Evolutionary conservation across 1,140 invertebrate species (phyloP), one percentile per base, ranked within the genome.

Genomic region (Philopotamus ludificatus): DNA sequence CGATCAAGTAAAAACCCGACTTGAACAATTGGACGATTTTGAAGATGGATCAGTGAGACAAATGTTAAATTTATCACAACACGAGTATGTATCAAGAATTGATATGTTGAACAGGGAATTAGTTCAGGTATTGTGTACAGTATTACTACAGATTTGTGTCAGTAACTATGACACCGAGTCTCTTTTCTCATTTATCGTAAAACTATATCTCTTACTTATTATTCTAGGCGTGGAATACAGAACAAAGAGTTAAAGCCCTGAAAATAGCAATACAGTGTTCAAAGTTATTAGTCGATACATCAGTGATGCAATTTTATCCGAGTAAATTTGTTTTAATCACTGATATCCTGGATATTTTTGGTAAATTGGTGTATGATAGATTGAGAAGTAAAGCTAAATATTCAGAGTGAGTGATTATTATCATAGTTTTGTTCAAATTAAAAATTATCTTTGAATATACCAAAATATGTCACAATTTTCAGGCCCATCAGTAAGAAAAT

Each of bases 211-310:
- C 22, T 50, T 50, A 34, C 47, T 54, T 54, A 10, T 51, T 18
- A 45, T 66, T 75, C 18, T 75, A 82, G 75, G 93, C 94, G 0
- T 99, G 96, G 96, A 87, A 94, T 71, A 85, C 88, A 26, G 94
- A 98, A 80, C 93, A 97, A 74, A 83, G 94, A 72, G 96, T 99
- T 0, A 97, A 95, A 83, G 90, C 95, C 4, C 84, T 99, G 2
- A 98, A 98, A 85, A 98, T 98, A 75, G 91, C 90, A 3, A 97
- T 98, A 71, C 94, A 98, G 84, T 97, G 94, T 82, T 91, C 94
- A 18, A 97, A 98, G 82, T 79, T 98, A 69, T 79, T 98, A 21
- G 87, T 90, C 3, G 93, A 97, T 74, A 91, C 90, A 12, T 88
- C 86, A 67, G 93, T 92, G 0, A 87, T 96, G 72, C 89, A 89